Evolutionary conservation across 2,797 vertebrate genomes (phyloP).

Genomic region (Arnoldichthys spilopterus): DNA sequence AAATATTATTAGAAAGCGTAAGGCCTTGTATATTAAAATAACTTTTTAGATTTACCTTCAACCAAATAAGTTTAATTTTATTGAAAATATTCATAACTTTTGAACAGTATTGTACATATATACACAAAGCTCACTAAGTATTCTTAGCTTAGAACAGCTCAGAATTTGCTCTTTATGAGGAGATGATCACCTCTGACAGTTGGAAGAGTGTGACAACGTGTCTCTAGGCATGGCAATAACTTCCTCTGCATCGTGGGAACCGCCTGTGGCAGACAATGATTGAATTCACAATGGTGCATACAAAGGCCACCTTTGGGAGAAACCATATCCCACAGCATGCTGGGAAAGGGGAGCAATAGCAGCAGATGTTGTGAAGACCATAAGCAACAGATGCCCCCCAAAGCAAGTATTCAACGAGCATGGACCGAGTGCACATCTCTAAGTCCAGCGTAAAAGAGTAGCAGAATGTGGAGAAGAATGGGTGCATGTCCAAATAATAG

Average conservation of each 20-base stretch:
- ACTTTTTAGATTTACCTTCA: no score
- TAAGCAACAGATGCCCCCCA: conserved; percentile 86
- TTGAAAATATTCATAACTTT: not conserved
- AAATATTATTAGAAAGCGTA: no score
- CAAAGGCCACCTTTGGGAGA: conserved; percentile 93
- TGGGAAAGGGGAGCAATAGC: conserved; percentile 91
- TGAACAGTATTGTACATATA: not conserved
- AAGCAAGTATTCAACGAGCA: conserved; percentile 78
- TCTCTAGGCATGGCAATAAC: conserved; percentile 72
- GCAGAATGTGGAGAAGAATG: conserved; percentile 45
- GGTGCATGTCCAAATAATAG: conserved; percentile 78
- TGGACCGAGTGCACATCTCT: conserved; percentile 74
- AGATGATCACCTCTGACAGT: conserved; percentile 60
- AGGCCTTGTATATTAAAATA: no score
- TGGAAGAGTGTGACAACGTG: conserved; percentile 68
- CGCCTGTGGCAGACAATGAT: conserved; percentile 87
- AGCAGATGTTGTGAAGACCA: conserved; percentile 93
- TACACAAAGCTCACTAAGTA: not conserved
- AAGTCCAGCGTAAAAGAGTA: conserved; percentile 57
- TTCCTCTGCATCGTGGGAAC: conserved; percentile 91
- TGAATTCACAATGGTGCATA: conserved; percentile 89
- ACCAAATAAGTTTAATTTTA: no score
- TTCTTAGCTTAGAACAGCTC: not conserved
- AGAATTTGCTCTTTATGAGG: conserved; percentile 11
- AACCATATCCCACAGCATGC: conserved; percentile 87